A percentile compares a stretch with the other conserved stretches of the same genome.
Evolutionary conservation across 2,113 vertebrate species (phyloP).

Genomic region (Orycteropus afer): DNA sequence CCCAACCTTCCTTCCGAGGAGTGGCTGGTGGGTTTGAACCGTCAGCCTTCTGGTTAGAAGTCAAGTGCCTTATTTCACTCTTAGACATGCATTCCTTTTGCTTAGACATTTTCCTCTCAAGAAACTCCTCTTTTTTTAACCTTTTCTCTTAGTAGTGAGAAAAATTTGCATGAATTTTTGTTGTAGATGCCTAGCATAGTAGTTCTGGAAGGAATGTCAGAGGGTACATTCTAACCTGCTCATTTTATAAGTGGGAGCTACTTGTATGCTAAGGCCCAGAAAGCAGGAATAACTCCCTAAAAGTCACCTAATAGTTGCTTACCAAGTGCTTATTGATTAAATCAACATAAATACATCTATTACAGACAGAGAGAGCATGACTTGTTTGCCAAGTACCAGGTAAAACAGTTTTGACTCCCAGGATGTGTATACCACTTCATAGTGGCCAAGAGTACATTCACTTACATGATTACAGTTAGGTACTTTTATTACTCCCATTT

Average conservation of each 20-base stretch:
- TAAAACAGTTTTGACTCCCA: rapidly evolving
- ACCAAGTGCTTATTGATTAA: neutral
- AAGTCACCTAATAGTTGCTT: neutral
- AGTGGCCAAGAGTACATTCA: neutral
- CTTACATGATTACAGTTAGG: no score
- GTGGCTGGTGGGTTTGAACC: no score
- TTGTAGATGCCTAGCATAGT: rapidly evolving
- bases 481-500: neutral
- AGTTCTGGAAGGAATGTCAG: neutral
- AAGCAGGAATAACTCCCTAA: neutral
- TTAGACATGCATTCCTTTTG: conserved; percentile 6
- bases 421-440: rapidly evolving
- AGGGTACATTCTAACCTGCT: neutral
- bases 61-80: no score
- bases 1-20: no score
- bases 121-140: neutral
- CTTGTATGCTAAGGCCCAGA: neutral
- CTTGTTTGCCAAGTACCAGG: neutral
- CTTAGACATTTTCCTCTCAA: neutral
- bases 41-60: no score
- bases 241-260: neutral
- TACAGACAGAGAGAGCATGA: neutral
- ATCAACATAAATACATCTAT: rapidly evolving
- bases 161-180: neutral
- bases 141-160: neutral